Conservation (phyloP, 2,113 vertebrate genomes). For the Dascyllus trimaculatus region DNA sequence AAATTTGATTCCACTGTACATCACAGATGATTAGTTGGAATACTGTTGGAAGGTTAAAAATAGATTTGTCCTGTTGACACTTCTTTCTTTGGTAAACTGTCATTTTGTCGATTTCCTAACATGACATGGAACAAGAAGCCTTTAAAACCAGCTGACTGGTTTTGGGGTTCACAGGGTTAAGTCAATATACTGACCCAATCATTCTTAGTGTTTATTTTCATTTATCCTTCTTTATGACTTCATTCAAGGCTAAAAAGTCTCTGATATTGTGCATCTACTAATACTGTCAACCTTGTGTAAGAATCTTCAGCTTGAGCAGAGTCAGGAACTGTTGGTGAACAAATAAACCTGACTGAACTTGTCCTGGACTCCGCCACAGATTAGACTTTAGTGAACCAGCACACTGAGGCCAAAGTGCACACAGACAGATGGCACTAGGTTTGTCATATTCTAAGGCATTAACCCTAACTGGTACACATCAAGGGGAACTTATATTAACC, state of each 20-base stretch:
- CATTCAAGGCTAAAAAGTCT: not conserved
- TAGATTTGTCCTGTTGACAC: no score
- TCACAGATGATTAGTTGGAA: no score
- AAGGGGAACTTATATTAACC: no score
- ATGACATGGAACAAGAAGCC: no score
- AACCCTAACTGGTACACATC: not conserved
- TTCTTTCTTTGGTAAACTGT: no score
- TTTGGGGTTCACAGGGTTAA: no score
- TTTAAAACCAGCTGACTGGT: no score
- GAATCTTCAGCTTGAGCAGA: not conserved
- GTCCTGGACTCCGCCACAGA: not conserved
- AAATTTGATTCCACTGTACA: no score
- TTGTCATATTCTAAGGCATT: constrained; percentile 1
- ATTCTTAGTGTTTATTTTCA: not conserved
- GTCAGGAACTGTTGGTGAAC: not conserved
- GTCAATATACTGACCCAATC: no score
- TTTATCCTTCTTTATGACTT: no score
- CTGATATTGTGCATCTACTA: not conserved
- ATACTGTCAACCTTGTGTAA: not conserved
- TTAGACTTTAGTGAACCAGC: not conserved
- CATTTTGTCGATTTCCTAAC: no score
- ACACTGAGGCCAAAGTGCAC: constrained; percentile 20
- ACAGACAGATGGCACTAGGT: not conserved
- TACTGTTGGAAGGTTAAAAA: no score
- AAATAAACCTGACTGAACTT: constrained; percentile 38